Base-by-base conservation (phyloP, 2,888 invertebrate species). In the Pandemis heparana region DNA sequence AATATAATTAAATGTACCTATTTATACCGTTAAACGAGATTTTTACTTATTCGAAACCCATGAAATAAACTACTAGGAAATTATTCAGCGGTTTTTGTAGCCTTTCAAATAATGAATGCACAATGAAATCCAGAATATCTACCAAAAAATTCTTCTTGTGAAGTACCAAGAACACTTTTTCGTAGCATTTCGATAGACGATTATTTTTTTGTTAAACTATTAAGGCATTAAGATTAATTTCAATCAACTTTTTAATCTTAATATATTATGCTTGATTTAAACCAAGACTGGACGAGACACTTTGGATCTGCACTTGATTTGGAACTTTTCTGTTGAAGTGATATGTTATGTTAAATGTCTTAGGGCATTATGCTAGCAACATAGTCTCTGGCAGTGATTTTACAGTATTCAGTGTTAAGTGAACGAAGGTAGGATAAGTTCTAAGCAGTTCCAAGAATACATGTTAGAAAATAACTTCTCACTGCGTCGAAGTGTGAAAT, bases 111-210 rank as follows among this genome's bases (percentile, higher is more conserved):
- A 48, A n/a, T 14, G n/a, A 48, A 48, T 48, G 14, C 14, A 6
- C 48, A 48, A 39, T 9, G 10, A 32, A 16, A 32, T 23, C 2
- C 14, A 16, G 46, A 59, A 51, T 43, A 46, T 32, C 0, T 72
- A 91, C 92, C 92, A 75, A 87, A 87, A 77, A 83, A 83, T 75
- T 92, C 92, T 75, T 92, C 92, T 75, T 91, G 90, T 46, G 87
- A 85, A 60, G 91, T 92, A 48, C 92, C 92, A 48, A 90, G 85
- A 32, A 81, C 79, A 70, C 81, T 82, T 77, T 89, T 91, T 76
- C 86, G 83, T 65, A 86, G 76, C 84, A 87, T 86, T 72, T n/a
- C 5, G 14, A 4, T 23, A 5, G 18, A 71, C 18, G 14, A 5
- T 56, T 23, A 12, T 56, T 18, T 53, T 16, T 53, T 53, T 18